phyloP scores from a whole-genome alignment of 2,888 invertebrate species.

The Parnassius orleans region DNA sequence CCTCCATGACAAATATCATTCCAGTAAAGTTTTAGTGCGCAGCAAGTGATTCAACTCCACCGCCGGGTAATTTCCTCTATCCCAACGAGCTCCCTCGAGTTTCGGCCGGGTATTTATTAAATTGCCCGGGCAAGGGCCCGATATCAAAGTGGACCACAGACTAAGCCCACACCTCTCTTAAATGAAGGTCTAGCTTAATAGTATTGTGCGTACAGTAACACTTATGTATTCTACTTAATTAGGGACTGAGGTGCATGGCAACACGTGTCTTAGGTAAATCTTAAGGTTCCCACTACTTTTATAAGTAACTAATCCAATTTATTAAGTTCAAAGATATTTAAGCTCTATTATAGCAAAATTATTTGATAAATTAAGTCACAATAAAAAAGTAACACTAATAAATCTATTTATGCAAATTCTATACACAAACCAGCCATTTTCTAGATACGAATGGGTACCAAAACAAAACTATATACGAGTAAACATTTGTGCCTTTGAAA shows the following conservation, averaged over 20 bases:
- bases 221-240: conserved; percentile 37
- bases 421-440: too few relatives aligned
- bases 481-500: conserved; percentile 42
- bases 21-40: conserved; percentile 31
- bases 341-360: too few relatives aligned
- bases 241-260: conserved; percentile 12
- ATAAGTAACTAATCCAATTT: too few relatives aligned
- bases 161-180: conserved; percentile 56
- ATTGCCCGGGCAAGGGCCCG: conserved; percentile 63
- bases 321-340: too few relatives aligned
- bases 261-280: too few relatives aligned
- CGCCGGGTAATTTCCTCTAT: conserved; percentile 48
- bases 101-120: conserved; percentile 70
- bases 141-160: conserved; percentile 50
- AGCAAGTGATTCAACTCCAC: conserved; percentile 30
- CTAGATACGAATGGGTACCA: not conserved
- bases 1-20: conserved; percentile 18
- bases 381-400: too few relatives aligned
- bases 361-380: too few relatives aligned
- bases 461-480: conserved; percentile 29
- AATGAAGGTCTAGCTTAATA: conserved; percentile 59
- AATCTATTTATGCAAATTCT: too few relatives aligned
- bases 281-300: too few relatives aligned
- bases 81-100: conserved; percentile 61
- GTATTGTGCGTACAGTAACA: conserved; percentile 43